Conservation (phyloP, 2,113 vertebrate genomes). For the Carettochelys insculpta region DNA sequence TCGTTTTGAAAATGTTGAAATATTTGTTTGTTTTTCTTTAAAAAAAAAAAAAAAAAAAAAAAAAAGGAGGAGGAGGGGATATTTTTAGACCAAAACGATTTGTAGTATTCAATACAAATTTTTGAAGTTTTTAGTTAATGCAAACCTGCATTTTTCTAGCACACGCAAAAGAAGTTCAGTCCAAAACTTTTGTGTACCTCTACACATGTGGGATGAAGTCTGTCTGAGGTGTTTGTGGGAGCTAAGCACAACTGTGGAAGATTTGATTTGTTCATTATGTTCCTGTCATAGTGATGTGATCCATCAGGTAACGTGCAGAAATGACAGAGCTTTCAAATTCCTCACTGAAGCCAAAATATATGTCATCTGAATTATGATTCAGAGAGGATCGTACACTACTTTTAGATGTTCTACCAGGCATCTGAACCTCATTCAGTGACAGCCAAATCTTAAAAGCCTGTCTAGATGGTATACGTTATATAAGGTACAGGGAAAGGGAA, state of each 20-base stretch:
- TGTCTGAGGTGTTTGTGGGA: no score
- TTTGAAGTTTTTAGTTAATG: background rate
- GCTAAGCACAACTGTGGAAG: background rate
- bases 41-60: no score
- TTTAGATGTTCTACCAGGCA: background rate
- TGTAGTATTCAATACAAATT: background rate
- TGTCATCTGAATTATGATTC: background rate
- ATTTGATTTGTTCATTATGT: background rate
- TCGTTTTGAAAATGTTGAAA: background rate
- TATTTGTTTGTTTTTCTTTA: background rate
- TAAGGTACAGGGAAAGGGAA: background rate
- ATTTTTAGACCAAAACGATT: background rate
- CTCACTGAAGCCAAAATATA: background rate
- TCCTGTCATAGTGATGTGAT: background rate
- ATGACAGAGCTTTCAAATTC: background rate
- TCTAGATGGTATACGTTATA: background rate
- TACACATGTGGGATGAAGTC: no score
- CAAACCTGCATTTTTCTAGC: background rate
- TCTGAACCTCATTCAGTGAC: background rate
- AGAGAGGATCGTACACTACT: background rate
- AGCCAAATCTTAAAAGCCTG: background rate
- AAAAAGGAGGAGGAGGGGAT: no score
- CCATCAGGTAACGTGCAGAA: background rate
- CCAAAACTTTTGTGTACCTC: background rate
- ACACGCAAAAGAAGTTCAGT: background rate